Percentiles rank a stretch among this genome's conserved stretches.
phyloP scores from a whole-genome alignment of 2,797 vertebrate species.

The Enteromius viviparus region DNA sequence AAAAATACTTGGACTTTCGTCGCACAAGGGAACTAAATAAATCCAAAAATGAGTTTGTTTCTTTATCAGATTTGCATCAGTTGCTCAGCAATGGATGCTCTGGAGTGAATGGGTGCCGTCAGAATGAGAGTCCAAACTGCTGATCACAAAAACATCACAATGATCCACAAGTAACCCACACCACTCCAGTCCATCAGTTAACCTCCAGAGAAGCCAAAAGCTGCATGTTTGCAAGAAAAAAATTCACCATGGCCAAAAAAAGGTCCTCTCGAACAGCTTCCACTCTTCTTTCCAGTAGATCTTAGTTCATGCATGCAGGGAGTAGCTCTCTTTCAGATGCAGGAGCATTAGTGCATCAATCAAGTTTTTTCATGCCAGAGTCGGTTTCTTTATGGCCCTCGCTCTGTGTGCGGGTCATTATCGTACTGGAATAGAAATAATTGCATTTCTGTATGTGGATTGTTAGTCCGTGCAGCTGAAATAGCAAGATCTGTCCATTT shows the following conservation, averaged over 20 bases:
- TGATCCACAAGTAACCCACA: background rate
- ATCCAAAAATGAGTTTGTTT: background rate
- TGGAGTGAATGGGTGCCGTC: background rate
- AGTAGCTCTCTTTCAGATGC: background rate
- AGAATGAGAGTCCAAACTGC: background rate
- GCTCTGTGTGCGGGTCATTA: background rate
- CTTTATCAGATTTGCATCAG: background rate
- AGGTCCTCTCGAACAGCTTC: background rate
- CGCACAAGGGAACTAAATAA: background rate
- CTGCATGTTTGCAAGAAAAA: background rate
- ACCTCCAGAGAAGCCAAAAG: background rate
- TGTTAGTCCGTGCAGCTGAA: background rate
- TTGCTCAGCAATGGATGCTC: background rate
- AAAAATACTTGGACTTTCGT: background rate
- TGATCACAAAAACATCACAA: background rate
- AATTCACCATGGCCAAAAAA: background rate
- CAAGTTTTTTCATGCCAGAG: conserved; percentile 5
- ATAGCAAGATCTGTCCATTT: background rate
- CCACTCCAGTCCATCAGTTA: background rate
- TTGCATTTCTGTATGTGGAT: background rate
- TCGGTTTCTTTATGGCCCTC: conserved; percentile 14
- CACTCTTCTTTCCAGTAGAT: background rate
- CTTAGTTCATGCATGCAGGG: background rate
- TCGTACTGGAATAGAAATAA: background rate
- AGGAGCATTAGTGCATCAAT: background rate